Evolutionary conservation across 35 echinoderm and acorn worm genomes (phyloP).

Genomic region (Stichopus chloronotus): DNA sequence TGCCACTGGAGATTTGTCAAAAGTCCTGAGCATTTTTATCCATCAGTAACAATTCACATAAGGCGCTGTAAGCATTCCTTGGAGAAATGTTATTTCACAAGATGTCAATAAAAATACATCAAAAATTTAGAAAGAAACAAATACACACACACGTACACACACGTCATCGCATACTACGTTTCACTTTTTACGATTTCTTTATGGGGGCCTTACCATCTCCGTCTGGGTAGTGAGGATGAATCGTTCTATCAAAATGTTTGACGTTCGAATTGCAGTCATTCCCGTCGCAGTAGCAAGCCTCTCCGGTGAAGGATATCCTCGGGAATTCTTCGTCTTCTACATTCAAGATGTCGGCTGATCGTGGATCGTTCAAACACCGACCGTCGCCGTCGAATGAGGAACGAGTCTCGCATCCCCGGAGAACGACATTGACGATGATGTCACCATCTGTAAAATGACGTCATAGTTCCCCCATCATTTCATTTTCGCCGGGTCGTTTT

Average conservation of each 20-base stretch:
- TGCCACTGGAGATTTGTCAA: too few relatives aligned
- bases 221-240: neutral
- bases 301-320: conserved; percentile 9
- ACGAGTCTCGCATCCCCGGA: neutral
- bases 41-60: too few relatives aligned
- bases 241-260: neutral
- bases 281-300: neutral
- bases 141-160: too few relatives aligned
- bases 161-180: too few relatives aligned
- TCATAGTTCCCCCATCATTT: too few relatives aligned
- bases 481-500: too few relatives aligned
- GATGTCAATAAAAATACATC: too few relatives aligned
- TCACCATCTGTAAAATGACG: neutral
- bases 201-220: neutral
- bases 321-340: neutral
- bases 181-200: too few relatives aligned
- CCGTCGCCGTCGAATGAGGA: neutral
- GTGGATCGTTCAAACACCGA: neutral
- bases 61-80: too few relatives aligned
- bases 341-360: neutral
- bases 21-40: too few relatives aligned
- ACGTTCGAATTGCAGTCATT: conserved; percentile 5
- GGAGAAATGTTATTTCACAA: too few relatives aligned
- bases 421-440: neutral
- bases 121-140: too few relatives aligned